Base-by-base conservation (phyloP, 2,113 vertebrate genomes). In the Rhea americana region DNA sequence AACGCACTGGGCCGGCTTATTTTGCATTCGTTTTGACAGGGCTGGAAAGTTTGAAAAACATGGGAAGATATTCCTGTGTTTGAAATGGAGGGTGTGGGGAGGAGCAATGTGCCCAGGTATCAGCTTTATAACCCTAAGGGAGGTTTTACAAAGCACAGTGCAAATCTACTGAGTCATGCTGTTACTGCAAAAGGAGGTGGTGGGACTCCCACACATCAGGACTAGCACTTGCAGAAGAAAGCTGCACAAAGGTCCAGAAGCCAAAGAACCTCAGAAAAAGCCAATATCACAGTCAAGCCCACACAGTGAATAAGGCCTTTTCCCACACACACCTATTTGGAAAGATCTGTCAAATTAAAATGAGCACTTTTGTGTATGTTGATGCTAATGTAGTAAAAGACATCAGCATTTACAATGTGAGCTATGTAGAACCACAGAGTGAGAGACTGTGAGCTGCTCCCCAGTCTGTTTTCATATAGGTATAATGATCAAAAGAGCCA, bases 271-370 rank as follows among this genome's bases (percentile, higher is more conserved):
- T 43, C 73, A 80, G 47, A 61, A 83, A 59, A 81, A 32, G 21
- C 16, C 53, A 18, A 0, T 6, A 8, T 19, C 0, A 0, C 13
- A 67, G 68, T 45, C 0, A 0, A 6, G 56, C 56, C 15, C 30
- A 75, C 82, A 61, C 35, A 51, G 39, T 5, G 65, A 85, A 55
- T 35, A 26, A 71, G 41, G 15, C 30, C 72, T 81, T 83, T 89
- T 61, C 80, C 76, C 80, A 58, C 41, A 39, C 77, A 70, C 85
- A 62, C 56, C 56, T 68, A 19, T 22, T 62, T 88, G 70, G 83
- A 84, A 93, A 94, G 87, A 53, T 67, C 61, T 41, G 25, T 65
- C 35, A 71, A 51, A 91, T 83, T 78, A 72, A 81, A 94, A 83
- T 65, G 39, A 81, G 28, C 1, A 0, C 3, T 86, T 91, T 91